These are phyloP conservation scores for Notodonta dromedarius DNA, from an alignment of 2,888 invertebrate species.

Conservation along the genomic window DNA sequence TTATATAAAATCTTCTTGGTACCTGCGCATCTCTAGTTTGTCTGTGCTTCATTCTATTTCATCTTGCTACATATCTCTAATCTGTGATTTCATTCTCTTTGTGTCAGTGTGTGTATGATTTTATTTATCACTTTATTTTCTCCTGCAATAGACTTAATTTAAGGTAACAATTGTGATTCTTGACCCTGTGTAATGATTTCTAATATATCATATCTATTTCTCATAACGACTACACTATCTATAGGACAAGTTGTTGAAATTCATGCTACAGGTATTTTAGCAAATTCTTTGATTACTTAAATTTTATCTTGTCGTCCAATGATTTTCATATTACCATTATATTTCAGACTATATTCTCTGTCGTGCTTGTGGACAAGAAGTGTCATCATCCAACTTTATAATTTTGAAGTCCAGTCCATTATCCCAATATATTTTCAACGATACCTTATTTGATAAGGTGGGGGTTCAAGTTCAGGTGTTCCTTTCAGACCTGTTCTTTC, in stretches of 20 bases:
- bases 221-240: constrained; percentile 12
- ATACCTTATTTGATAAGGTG: constrained; percentile 55
- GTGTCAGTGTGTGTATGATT: no score
- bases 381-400: constrained; percentile 49
- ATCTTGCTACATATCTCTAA: no score
- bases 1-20: no score
- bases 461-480: constrained; percentile 59
- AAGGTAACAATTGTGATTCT: not conserved
- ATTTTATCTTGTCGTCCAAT: not conserved
- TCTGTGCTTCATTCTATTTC: no score
- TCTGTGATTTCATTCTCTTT: no score
- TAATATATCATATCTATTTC: constrained; percentile 8
- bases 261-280: constrained; percentile 13
- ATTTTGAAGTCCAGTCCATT: constrained; percentile 49
- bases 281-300: not conserved
- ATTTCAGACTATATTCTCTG: constrained; percentile 62
- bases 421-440: constrained; percentile 52
- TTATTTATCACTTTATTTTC: no score
- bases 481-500: constrained; percentile 47
- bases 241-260: constrained; percentile 13
- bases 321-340: not conserved
- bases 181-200: constrained; percentile 7
- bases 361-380: constrained; percentile 58
- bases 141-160: no score
- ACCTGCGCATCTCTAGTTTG: no score